Percentiles rank a stretch among this genome's conserved stretches.
phyloP scores from a whole-genome alignment of 2,113 vertebrate species.

The Lampris megalopsis region DNA sequence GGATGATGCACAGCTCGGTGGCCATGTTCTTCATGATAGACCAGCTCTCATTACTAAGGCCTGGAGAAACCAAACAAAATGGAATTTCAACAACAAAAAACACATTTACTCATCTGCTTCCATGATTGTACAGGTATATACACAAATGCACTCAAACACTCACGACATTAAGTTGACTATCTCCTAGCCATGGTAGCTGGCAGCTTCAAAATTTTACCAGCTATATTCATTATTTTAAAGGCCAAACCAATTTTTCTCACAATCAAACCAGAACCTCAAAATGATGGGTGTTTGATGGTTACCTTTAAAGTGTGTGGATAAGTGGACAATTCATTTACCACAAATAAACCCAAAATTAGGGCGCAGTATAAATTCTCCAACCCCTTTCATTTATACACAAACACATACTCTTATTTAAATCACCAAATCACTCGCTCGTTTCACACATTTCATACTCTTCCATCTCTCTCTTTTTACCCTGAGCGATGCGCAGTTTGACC shows the following conservation, averaged over 20 bases:
- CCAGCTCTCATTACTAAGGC: constrained; percentile 98
- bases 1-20: constrained; percentile 94
- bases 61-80: constrained; percentile 67
- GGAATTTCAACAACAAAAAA: neutral
- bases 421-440: neutral
- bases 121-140: neutral
- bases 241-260: too few relatives aligned
- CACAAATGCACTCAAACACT: neutral
- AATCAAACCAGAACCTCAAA: too few relatives aligned
- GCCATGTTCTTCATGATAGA: constrained; percentile 99
- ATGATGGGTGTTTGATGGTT: too few relatives aligned
- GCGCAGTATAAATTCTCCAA: too few relatives aligned
- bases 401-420: neutral
- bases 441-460: too few relatives aligned
- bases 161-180: too few relatives aligned
- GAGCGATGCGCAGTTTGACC: constrained; percentile 96
- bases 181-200: too few relatives aligned
- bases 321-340: too few relatives aligned
- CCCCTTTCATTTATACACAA: neutral
- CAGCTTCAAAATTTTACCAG: too few relatives aligned
- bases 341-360: too few relatives aligned
- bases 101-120: neutral
- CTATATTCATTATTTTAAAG: too few relatives aligned
- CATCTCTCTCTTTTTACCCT: constrained; percentile 80
- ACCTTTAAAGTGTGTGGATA: too few relatives aligned